Evolutionary conservation across 2,888 invertebrate species (phyloP).

Genomic region (Thalpophila matura): DNA sequence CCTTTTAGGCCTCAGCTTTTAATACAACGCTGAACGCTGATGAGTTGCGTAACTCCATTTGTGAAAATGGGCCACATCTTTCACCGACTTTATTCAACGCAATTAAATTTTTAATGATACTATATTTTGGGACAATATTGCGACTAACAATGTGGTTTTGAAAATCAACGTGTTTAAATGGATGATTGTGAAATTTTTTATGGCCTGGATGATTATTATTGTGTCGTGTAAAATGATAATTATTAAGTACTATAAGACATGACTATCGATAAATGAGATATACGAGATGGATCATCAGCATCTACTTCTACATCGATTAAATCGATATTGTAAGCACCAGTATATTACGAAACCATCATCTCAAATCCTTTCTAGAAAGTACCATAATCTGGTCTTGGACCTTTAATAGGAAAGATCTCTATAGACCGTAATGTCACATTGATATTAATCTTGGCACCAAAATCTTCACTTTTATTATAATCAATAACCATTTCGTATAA

Average conservation of each 20-base stretch:
- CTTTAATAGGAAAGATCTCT: no score
- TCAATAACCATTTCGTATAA: neutral
- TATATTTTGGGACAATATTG: constrained; percentile 37
- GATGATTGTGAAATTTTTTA: neutral
- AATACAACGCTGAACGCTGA: constrained; percentile 51
- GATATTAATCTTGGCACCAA: no score
- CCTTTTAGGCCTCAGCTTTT: constrained; percentile 49
- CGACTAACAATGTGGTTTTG: constrained; percentile 20
- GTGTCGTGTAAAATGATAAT: neutral
- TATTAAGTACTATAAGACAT: neutral
- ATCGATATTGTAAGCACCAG: no score
- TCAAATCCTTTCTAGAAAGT: neutral
- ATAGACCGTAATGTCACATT: no score
- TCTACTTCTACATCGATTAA: neutral
- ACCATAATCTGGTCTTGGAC: no score
- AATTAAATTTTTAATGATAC: constrained; percentile 61
- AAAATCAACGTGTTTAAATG: constrained; percentile 1
- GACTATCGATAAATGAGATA: neutral
- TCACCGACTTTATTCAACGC: constrained; percentile 55
- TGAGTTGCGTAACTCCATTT: constrained; percentile 61
- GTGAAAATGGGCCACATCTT: constrained; percentile 63
- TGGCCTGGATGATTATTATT: neutral
- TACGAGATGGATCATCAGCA: neutral
- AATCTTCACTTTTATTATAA: neutral
- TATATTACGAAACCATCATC: no score